Conservation (phyloP, 2,888 invertebrate species). For the Tiliacea aurago region DNA sequence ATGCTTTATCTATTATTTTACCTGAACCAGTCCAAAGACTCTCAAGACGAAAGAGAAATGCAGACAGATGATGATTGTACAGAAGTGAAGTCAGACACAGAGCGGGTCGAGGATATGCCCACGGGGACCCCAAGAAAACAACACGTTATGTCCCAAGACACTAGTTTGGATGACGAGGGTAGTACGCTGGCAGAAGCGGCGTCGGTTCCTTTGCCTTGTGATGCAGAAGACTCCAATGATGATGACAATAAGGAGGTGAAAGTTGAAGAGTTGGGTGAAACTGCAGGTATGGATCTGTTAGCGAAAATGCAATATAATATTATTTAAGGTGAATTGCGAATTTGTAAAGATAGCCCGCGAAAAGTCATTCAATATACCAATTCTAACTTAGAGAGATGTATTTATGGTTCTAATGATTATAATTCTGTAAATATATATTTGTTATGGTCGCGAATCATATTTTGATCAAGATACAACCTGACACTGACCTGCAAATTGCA, state of each 20-base stretch:
- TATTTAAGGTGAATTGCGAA: too few relatives aligned
- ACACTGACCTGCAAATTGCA: too few relatives aligned
- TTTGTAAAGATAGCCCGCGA: too few relatives aligned
- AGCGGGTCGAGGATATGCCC: conserved; percentile 52
- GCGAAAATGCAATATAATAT: background rate
- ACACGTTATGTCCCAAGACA: conserved; percentile 25
- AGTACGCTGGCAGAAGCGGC: conserved; percentile 54
- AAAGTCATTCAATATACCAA: too few relatives aligned
- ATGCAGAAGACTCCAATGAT: conserved; percentile 52
- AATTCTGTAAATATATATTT: too few relatives aligned
- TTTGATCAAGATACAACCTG: too few relatives aligned
- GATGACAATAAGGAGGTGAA: conserved; percentile 45
- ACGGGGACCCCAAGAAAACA: conserved; percentile 29
- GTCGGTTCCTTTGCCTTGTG: conserved; percentile 59
- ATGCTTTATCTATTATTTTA: conserved; percentile 2
- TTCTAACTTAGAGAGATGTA: too few relatives aligned
- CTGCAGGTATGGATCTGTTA: conserved; percentile 34
- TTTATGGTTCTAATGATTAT: too few relatives aligned
- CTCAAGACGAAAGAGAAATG: conserved; percentile 80
- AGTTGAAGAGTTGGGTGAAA: conserved; percentile 32
- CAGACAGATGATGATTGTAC: conserved; percentile 79
- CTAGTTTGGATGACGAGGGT: conserved; percentile 46
- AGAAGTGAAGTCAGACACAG: conserved; percentile 74
- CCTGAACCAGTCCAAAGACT: conserved; percentile 75
- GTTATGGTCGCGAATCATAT: too few relatives aligned